Conservation (phyloP, 2,888 invertebrate genomes). For the Drosophila prostipennis region DNA sequence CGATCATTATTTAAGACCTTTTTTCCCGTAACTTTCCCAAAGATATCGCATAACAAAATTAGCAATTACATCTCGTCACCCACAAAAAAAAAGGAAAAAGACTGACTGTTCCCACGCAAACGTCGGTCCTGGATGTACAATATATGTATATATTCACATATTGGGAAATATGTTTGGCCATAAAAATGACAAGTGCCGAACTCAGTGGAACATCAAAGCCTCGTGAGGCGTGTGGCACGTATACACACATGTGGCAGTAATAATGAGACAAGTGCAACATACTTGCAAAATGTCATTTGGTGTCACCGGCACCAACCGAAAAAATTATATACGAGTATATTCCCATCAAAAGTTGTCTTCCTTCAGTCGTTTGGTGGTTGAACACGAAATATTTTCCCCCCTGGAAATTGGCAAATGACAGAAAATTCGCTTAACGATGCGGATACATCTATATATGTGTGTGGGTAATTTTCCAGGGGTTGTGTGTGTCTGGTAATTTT, state of each 20-base stretch:
- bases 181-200: slow-evolving; percentile 81
- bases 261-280: slow-evolving; percentile 80
- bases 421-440: slow-evolving; percentile 58
- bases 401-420: slow-evolving; percentile 47
- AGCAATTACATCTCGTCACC: slow-evolving; percentile 75
- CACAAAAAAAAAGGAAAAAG: slow-evolving; percentile 21
- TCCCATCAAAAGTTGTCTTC: slow-evolving; percentile 51
- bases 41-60: slow-evolving; percentile 53
- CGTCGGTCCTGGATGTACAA: slow-evolving; percentile 41
- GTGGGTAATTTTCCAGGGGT: slow-evolving; percentile 32
- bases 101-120: slow-evolving; percentile 65
- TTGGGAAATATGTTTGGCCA: slow-evolving; percentile 65
- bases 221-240: slow-evolving; percentile 59
- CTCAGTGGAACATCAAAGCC: slow-evolving; percentile 69
- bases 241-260: slow-evolving; percentile 76
- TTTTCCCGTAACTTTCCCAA: not conserved
- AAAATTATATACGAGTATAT: slow-evolving; percentile 17
- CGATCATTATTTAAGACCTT: not conserved
- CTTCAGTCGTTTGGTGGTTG: slow-evolving; percentile 37
- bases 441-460: slow-evolving; percentile 18
- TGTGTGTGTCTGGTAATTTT: slow-evolving; percentile 3
- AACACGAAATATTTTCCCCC: slow-evolving; percentile 26
- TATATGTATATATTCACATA: slow-evolving; percentile 33
- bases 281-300: slow-evolving; percentile 74
- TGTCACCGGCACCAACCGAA: slow-evolving; percentile 47